phyloP scores from a whole-genome alignment of 2,113 vertebrate genomes.

The Nannospalax galili region DNA sequence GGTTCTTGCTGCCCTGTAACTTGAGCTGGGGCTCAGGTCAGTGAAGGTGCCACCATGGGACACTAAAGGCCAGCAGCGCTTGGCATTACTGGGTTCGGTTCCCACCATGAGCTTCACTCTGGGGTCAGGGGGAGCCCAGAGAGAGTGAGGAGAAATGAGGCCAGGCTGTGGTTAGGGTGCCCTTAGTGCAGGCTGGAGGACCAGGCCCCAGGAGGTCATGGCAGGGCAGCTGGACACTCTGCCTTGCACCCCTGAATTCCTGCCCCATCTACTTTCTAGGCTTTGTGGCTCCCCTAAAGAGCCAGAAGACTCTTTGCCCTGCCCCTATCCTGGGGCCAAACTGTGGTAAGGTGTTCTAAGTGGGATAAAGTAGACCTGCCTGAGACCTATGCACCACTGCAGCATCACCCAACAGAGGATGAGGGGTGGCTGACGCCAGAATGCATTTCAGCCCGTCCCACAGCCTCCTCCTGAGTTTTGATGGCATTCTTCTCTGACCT shows the following conservation, averaged over 20 bases:
- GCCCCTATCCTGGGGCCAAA: background rate
- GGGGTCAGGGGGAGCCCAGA: too few relatives aligned
- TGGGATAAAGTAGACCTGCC: background rate
- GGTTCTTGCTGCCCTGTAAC: background rate
- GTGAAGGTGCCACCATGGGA: background rate
- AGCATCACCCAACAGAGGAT: fast-evolving
- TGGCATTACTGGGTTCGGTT: background rate
- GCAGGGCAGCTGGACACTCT: background rate
- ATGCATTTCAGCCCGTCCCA: background rate
- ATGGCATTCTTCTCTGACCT: background rate
- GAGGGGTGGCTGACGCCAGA: background rate
- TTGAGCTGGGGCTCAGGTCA: background rate
- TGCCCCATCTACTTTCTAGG: background rate
- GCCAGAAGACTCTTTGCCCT: background rate
- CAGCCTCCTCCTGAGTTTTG: background rate
- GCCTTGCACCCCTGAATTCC: background rate
- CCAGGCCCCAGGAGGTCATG: background rate
- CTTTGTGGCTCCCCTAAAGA: too few relatives aligned
- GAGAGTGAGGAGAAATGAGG: background rate
- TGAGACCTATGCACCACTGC: background rate
- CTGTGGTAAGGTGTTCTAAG: too few relatives aligned
- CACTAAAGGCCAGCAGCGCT: background rate
- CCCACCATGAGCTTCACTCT: too few relatives aligned
- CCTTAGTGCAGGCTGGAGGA: background rate
- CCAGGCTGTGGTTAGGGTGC: background rate